A percentile compares a stretch with the other conserved stretches of the same genome.
Evolutionary conservation across 2,113 vertebrate species (phyloP).

Genomic region (Rhodinocichla rosea): DNA sequence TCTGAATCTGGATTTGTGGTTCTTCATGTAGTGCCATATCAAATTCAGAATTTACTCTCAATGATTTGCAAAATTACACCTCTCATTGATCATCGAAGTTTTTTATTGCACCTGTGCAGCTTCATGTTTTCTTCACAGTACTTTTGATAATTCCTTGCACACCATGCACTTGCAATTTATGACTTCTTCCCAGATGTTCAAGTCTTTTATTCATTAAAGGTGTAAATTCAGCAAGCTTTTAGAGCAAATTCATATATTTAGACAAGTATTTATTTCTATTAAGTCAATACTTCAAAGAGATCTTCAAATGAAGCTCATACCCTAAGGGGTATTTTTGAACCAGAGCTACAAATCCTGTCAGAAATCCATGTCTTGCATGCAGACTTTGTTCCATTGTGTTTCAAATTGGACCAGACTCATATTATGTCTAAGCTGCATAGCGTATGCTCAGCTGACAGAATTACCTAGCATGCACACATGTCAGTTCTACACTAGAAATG

Average conservation of each 20-base stretch:
- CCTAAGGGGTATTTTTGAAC: neutral
- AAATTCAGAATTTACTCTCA: neutral
- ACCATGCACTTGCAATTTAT: neutral
- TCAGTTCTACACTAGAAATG: neutral
- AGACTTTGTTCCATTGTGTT: neutral
- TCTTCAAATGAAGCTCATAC: neutral
- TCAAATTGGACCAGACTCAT: neutral
- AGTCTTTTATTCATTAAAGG: neutral
- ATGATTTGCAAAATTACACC: neutral
- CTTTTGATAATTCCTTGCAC: neutral
- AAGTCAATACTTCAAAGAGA: constrained; percentile 44
- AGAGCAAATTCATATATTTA: constrained; percentile 12
- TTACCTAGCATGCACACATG: neutral
- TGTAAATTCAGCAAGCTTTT: constrained; percentile 8
- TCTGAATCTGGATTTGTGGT: neutral
- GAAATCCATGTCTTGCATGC: neutral
- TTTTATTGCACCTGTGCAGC: neutral
- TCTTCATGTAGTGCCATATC: neutral
- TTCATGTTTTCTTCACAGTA: neutral
- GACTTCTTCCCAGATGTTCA: neutral
- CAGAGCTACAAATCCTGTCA: neutral
- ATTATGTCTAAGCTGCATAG: neutral
- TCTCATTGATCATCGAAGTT: neutral
- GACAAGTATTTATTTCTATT: neutral
- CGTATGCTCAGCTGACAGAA: neutral